Base-by-base conservation (phyloP, 2,113 vertebrate genomes). In the Saccopteryx leptura region DNA sequence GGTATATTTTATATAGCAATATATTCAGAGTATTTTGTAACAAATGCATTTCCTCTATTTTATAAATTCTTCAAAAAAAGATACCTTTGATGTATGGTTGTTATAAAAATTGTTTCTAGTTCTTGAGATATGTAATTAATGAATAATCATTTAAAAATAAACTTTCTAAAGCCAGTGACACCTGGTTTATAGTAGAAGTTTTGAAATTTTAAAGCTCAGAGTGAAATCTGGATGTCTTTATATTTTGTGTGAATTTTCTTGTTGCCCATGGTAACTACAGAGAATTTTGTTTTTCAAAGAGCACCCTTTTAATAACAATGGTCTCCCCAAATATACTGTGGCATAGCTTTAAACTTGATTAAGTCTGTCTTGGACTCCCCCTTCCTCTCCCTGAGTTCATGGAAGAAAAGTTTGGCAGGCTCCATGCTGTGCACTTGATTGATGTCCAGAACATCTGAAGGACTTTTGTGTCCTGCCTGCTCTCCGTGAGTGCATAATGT, bases 381-480 rank as follows among this genome's bases (percentile, higher is more conserved):
- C 97, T 96, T 98, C 97, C 97, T 97, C 94, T 98, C 97, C 56
- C 83, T 0, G 0, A 98, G 98, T 98, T 97, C 98, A 98, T 96
- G 97, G 98, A 98, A 98, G 98, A 98, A 98, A 98, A 97, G 98
- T 98, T 98, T 98, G 98, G 98, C 98, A 97, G 98, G 98, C 98
- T 98, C 95, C 99, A 98, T 13, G 98, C 99, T 99, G 99, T 98
- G 99, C 94, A 33, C 93, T 96, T 99, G 99, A 99, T 99, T 99
- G 99, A 99, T 99, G 98, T 96, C 97, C 97, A 98, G 97, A 98
- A 99, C 99, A 99, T 98, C 99, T 98, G 99, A 99, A 98, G 98
- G 98, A 98, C 98, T 99, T 99, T 99, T 98, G 99, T 99, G 99
- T 98, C 98, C 98, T 98, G 98, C 98, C 97, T 98, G 99, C 99